These are phyloP conservation scores for Octodonta nipae DNA, from an alignment of 2,888 invertebrate species.

Conservation along the genomic window DNA sequence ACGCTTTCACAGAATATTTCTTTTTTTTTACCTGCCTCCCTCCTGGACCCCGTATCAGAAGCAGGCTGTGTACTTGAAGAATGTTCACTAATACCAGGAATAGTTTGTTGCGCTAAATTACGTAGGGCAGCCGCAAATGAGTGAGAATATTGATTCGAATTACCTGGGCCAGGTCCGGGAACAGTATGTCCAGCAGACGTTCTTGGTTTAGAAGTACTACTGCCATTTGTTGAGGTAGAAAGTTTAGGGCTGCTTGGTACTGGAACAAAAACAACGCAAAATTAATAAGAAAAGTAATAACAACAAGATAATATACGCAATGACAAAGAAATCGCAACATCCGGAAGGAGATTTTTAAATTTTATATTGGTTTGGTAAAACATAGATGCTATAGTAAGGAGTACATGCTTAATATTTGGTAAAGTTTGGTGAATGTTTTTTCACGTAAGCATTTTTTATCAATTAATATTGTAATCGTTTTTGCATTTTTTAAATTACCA, in stretches of 20 bases:
- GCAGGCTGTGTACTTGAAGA: constrained; percentile 18
- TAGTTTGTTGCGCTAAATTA: constrained; percentile 83
- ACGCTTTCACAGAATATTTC: too few species aligned
- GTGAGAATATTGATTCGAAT: constrained; percentile 32
- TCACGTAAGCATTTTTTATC: too few species aligned
- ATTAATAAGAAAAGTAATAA: too few species aligned
- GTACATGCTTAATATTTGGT: too few species aligned
- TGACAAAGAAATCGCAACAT: too few species aligned
- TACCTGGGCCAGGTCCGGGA: constrained; percentile 36
- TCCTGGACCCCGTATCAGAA: constrained; percentile 21
- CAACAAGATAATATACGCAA: too few species aligned
- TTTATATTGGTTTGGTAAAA: too few species aligned
- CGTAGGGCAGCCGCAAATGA: constrained; percentile 86
- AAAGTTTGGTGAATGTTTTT: too few species aligned
- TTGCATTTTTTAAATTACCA: too few species aligned
- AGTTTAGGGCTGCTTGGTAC: constrained; percentile 24
- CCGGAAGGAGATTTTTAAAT: too few species aligned
- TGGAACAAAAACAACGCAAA: constrained; percentile 9
- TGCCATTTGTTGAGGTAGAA: constrained; percentile 26
- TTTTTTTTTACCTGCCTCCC: constrained; percentile 24
- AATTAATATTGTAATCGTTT: too few species aligned
- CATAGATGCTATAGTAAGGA: too few species aligned
- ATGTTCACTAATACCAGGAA: constrained; percentile 40
- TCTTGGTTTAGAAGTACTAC: constrained; percentile 23
- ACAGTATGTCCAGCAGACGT: constrained; percentile 28